Evolutionary conservation across 2,888 invertebrate species (phyloP).

Genomic region (Pheosia gnoma): DNA sequence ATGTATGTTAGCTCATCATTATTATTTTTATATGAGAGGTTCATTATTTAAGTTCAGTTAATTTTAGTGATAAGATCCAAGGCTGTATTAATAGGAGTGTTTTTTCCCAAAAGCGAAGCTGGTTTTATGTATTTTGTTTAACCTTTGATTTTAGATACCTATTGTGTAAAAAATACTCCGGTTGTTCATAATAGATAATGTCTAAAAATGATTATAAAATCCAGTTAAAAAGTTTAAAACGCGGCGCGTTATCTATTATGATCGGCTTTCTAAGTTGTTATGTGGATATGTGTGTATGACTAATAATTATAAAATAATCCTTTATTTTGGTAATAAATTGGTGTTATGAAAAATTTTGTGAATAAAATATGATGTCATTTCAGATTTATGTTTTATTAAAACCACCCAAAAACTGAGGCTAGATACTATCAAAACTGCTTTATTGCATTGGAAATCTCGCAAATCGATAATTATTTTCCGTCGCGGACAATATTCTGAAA

Average conservation of each 20-base stretch:
- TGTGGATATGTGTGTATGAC: slow-evolving; percentile 77
- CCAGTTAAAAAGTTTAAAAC: slow-evolving; percentile 29
- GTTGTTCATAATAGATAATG: slow-evolving; percentile 62
- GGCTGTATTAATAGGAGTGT: slow-evolving; percentile 82
- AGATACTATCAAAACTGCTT: not conserved
- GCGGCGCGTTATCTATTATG: slow-evolving; percentile 57
- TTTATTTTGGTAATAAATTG: slow-evolving; percentile 83
- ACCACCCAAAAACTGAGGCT: not conserved
- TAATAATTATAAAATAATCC: slow-evolving; percentile 75
- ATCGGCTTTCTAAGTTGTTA: slow-evolving; percentile 71
- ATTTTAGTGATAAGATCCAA: slow-evolving; percentile 80
- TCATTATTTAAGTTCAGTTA: slow-evolving; percentile 79
- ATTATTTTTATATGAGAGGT: slow-evolving; percentile 81
- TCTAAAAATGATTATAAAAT: slow-evolving; percentile 45
- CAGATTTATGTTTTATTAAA: slow-evolving; percentile 44
- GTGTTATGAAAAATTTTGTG: slow-evolving; percentile 81
- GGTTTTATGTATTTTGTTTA: slow-evolving; percentile 55
- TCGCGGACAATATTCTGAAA: slow-evolving; percentile 74
- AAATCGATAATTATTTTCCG: slow-evolving; percentile 54
- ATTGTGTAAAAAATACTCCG: slow-evolving; percentile 72
- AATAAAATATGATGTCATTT: slow-evolving; percentile 83
- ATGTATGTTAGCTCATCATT: slow-evolving; percentile 68
- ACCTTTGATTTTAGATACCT: slow-evolving; percentile 44
- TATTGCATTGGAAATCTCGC: not conserved
- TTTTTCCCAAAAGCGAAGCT: slow-evolving; percentile 61